Percentiles rank a stretch among this genome's conserved stretches.
phyloP scores from a whole-genome alignment of 1,140 invertebrate species.

The Drosophila pandora region DNA sequence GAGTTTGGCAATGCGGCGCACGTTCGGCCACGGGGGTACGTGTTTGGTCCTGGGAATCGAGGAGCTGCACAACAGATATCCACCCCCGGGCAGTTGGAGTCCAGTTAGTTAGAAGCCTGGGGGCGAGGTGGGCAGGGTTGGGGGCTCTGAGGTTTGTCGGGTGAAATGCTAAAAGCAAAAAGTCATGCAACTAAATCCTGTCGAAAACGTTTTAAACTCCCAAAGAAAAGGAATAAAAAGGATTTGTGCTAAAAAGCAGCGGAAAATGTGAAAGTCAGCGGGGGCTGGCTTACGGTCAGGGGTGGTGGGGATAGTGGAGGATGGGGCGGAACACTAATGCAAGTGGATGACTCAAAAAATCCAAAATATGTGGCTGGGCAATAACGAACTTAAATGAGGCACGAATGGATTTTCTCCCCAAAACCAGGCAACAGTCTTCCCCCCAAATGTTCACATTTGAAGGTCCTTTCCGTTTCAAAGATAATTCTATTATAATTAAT shows the following conservation, averaged over 20 bases:
- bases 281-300: not conserved
- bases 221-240: slow-evolving; percentile 57
- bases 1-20: slow-evolving; percentile 74
- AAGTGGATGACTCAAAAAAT: slow-evolving; percentile 24
- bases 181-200: slow-evolving; percentile 81
- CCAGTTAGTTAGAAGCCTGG: slow-evolving; percentile 7
- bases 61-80: slow-evolving; percentile 43
- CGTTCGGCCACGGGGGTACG: slow-evolving; percentile 68
- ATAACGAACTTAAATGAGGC: slow-evolving; percentile 32
- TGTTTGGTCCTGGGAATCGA: slow-evolving; percentile 63
- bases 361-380: slow-evolving; percentile 22
- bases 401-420: slow-evolving; percentile 1
- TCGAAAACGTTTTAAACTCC: slow-evolving; percentile 80
- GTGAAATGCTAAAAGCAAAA: slow-evolving; percentile 78
- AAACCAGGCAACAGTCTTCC: too few relatives aligned
- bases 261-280: slow-evolving; percentile 50
- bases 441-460: not conserved
- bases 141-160: slow-evolving; percentile 48
- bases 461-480: not conserved
- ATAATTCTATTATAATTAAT: not conserved
- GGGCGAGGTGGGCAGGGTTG: not conserved
- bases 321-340: slow-evolving; percentile 19
- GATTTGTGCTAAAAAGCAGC: slow-evolving; percentile 77
- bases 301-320: not conserved
- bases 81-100: slow-evolving; percentile 42